Evolutionary conservation across 1,140 invertebrate species (phyloP), one percentile per base, ranked within the genome.

Genomic region (Tetramorium parvispinum): DNA sequence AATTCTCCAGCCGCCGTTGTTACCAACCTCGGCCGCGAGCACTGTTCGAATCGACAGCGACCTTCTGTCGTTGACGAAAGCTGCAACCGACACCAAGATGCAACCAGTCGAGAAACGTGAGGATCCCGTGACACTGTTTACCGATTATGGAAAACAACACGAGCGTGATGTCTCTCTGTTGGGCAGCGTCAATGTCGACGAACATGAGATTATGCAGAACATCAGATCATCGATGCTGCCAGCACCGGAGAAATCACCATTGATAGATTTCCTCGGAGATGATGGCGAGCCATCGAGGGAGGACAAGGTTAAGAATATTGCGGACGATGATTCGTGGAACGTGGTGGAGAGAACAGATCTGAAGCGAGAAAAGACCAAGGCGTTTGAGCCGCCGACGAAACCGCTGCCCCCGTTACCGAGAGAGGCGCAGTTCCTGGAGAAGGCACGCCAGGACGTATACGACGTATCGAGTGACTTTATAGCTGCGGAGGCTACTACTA

Each of bases 301-400:
- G 37, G 24, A 87, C 3, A 24, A 40, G 3, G 49, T 86, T 55
- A 88, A 82, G 21, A 87, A 86, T n/a, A 49, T 86, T 1, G 65
- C 85, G 16, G 91, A 90, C 21, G 88, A 92, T 0, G 91, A 93
- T n/a, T 85, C 79, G 21, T 93, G 92, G 91, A 92, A 91, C 53
- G 24, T 93, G 0, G 81, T 92, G 13, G 91, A 91, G n/a, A 91
- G 88, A 61, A 40, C 53, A 8, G 65, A 75, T 11, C 43, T 63
- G 18, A 76, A 85, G 49, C 71, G 71, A 0, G 70, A 77, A 24
- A 46, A 53, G 57, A 82, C 53, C 88, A 92, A 88, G 40, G 18
- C 16, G 16, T n/a, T 18, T 7, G 94, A 79, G 91, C 94, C 87
- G 88, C 95, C 88, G 91, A 93, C 87, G 16, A 93, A 93, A 73